Percentiles rank a stretch among this genome's conserved stretches.
phyloP scores from a whole-genome alignment of 2,113 vertebrate species.

The Gracilinanus agilis region DNA sequence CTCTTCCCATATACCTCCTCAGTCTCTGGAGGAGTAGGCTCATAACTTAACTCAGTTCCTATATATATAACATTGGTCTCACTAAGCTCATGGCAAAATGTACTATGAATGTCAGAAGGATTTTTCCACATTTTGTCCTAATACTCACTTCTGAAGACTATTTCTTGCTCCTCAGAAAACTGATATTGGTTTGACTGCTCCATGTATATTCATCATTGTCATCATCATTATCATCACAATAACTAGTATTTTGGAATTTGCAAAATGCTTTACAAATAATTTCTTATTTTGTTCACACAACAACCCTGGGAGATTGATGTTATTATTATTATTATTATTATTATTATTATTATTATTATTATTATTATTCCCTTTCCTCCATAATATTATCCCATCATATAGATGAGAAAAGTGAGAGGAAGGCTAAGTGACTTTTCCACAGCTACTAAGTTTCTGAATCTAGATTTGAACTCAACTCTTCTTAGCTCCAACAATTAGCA shows the following conservation, averaged over 20 bases:
- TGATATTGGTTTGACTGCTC: not conserved
- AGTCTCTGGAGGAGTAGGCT: not conserved
- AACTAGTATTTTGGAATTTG: not conserved
- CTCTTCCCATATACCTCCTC: not conserved
- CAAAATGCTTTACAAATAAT: not conserved
- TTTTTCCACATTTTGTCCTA: not conserved
- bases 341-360: too few relatives aligned
- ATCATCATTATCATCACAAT: not conserved
- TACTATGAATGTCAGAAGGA: not conserved
- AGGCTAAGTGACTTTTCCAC: not conserved
- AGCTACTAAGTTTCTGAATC: not conserved
- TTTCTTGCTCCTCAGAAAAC: not conserved
- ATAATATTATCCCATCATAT: not conserved
- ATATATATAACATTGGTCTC: not conserved
- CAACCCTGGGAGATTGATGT: not conserved
- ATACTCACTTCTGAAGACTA: not conserved
- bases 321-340: not conserved
- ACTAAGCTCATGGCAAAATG: not conserved
- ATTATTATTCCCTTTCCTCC: too few relatives aligned
- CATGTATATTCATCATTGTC: not conserved
- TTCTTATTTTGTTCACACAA: not conserved
- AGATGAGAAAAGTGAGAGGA: not conserved
- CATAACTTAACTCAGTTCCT: not conserved
- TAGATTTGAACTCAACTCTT: not conserved
- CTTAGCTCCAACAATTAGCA: not conserved